Base-by-base conservation (phyloP, 2,888 invertebrate species). In the Drosophila greeni region DNA sequence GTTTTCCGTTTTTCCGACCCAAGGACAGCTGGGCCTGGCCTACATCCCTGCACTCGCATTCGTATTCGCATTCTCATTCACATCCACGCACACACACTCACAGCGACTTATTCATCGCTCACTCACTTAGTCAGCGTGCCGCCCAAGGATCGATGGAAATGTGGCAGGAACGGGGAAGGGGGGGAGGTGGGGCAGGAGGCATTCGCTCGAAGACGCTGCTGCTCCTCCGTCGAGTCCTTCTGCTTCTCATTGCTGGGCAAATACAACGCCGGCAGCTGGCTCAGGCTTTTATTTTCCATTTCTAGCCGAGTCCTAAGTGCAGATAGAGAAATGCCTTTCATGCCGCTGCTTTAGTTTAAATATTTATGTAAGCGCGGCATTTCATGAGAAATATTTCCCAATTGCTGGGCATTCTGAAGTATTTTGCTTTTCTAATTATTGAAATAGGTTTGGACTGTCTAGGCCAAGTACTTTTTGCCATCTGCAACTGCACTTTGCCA, bases 391-490 rank as follows among this genome's bases (percentile, higher is more conserved):
- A 72, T 72, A 66, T 68, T 80, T 72, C 52, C 56, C 74, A 56
- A 74, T 76, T 67, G 71, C 73, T 62, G 60, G 61, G 48, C 31
- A 24, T 29, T 29, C 23, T 43, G 36, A 58, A 70, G 64, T 68
- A 76, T 70, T 82, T 70, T 59, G 70, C 70, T 72, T 76, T 82
- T 74, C 79, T 70, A 74, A 70, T 72, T 80, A 69, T 80, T 76
- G 59, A 65, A 79, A 70, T 67, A 58, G 76, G 66, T 60, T 66
- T 71, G 52, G 14, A 18, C 34, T 24, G 59, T 60, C 80, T 68
- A 66, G 70, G 73, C 73, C 54, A 72, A 81, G 61, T 60, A 65
- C 59, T 65, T 60, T 42, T 18, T n/a, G n/a, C 33, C 48, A 40
- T 26, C 31, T 29, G 5, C 51, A 47, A 26, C 31, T 61, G 61